phyloP scores from a whole-genome alignment of 2,888 invertebrate genomes.

The Folsomia manolachei region DNA sequence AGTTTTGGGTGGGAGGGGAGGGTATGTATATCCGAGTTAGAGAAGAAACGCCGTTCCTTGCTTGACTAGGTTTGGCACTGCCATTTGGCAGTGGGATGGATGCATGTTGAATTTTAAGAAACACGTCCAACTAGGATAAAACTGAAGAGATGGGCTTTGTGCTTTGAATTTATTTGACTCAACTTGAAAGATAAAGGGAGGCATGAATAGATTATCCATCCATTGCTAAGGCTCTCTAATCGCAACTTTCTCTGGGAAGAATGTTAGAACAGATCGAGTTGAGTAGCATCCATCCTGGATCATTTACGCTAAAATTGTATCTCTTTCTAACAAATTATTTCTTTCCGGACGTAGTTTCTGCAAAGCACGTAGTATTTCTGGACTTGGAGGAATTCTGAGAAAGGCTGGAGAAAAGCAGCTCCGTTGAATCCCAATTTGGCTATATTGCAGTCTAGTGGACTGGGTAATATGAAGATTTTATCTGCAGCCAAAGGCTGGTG shows the following conservation, averaged over 20 bases:
- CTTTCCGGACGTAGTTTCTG: background rate
- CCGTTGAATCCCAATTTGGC: constrained; percentile 1
- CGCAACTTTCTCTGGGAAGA: background rate
- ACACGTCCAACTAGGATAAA: constrained; percentile 4
- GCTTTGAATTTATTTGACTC: background rate
- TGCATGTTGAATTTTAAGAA: constrained; percentile 12
- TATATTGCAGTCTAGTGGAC: background rate
- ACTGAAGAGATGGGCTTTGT: background rate
- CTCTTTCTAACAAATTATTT: no score
- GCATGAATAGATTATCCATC: constrained; percentile 16
- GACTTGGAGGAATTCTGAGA: background rate
- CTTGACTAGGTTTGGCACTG: background rate
- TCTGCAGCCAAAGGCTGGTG: background rate
- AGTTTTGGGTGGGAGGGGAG: background rate
- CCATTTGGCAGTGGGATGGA: background rate
- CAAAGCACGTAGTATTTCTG: background rate
- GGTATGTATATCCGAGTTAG: background rate
- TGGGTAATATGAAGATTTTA: background rate
- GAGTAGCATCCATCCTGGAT: no score
- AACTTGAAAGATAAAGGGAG: constrained; percentile 11
- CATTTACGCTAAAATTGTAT: no score
- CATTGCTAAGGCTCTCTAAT: background rate
- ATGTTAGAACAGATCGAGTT: background rate
- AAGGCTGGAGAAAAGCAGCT: background rate
- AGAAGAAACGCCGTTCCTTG: background rate